Percentiles rank a stretch among this genome's conserved stretches.
Evolutionary conservation across 2,888 invertebrate genomes (phyloP).

Genomic region (Gasteruption jaculator): DNA sequence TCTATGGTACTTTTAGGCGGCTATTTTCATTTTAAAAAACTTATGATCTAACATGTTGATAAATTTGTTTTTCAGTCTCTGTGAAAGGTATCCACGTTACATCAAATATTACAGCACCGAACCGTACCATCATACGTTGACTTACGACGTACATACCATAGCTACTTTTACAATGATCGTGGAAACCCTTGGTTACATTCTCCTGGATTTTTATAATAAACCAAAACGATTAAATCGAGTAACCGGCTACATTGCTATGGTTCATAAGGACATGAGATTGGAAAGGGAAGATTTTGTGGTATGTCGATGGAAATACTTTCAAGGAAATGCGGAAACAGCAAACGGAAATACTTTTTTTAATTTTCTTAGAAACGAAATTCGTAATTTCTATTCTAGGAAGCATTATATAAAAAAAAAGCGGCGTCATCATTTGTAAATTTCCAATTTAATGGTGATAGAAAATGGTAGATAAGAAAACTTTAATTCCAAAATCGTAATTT

Average conservation of each 20-base stretch:
- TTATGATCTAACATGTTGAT: background rate
- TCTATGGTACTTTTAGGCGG: background rate
- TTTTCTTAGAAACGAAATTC: too few species aligned
- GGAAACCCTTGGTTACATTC: slow-evolving; percentile 33
- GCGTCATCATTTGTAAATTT: too few species aligned
- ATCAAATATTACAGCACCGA: slow-evolving; percentile 33
- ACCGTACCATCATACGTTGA: slow-evolving; percentile 23
- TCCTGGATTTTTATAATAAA: slow-evolving; percentile 33
- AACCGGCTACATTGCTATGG: slow-evolving; percentile 36
- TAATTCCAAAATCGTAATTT: too few species aligned
- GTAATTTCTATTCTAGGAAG: too few species aligned
- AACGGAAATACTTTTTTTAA: too few species aligned
- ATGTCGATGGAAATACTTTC: too few species aligned
- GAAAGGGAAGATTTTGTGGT: slow-evolving; percentile 29
- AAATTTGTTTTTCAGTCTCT: slow-evolving; percentile 26
- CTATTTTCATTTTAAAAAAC: background rate
- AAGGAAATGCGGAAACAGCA: too few species aligned
- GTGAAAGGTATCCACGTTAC: slow-evolving; percentile 31
- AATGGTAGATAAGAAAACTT: too few species aligned
- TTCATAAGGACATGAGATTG: slow-evolving; percentile 38
- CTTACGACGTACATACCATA: slow-evolving; percentile 25
- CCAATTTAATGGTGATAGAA: too few species aligned
- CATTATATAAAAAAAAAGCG: too few species aligned
- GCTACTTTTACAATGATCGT: slow-evolving; percentile 33
- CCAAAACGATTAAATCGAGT: slow-evolving; percentile 29